Percentiles rank a stretch among this genome's conserved stretches.
Conservation (phyloP, 2,113 vertebrate species). For the Brachyistius frenatus region DNA sequence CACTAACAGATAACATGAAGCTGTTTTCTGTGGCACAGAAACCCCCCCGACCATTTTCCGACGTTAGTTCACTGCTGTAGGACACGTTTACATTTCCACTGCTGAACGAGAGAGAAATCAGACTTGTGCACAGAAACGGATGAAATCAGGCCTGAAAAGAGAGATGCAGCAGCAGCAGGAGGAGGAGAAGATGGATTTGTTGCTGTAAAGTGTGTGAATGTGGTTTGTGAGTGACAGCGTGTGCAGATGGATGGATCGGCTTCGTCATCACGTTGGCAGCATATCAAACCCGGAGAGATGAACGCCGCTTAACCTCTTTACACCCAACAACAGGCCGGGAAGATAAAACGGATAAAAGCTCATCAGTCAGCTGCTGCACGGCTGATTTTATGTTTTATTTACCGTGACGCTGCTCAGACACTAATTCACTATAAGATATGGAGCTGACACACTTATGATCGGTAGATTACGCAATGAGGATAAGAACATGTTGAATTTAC, state of each 20-base stretch:
- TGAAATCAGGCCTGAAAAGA: too few species aligned
- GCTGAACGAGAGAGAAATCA: neutral
- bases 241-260: conserved; percentile 33
- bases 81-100: neutral
- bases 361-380: conserved; percentile 27
- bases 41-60: neutral
- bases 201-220: too few species aligned
- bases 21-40: conserved; percentile 15
- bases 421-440: neutral
- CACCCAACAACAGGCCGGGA: conserved; percentile 35
- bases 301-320: conserved; percentile 66
- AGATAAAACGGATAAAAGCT: conserved; percentile 40
- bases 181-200: too few species aligned
- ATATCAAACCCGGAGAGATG: conserved; percentile 32
- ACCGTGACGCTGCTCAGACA: neutral
- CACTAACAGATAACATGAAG: conserved; percentile 16
- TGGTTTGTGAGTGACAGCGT: too few species aligned
- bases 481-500: too few species aligned
- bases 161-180: too few species aligned
- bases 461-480: neutral
- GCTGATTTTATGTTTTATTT: neutral
- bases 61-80: neutral
- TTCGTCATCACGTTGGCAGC: conserved; percentile 50
- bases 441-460: neutral
- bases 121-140: too few species aligned